These are phyloP conservation scores for Chelon labrosus DNA, from an alignment of 2,797 vertebrate genomes.

Conservation along the genomic window DNA sequence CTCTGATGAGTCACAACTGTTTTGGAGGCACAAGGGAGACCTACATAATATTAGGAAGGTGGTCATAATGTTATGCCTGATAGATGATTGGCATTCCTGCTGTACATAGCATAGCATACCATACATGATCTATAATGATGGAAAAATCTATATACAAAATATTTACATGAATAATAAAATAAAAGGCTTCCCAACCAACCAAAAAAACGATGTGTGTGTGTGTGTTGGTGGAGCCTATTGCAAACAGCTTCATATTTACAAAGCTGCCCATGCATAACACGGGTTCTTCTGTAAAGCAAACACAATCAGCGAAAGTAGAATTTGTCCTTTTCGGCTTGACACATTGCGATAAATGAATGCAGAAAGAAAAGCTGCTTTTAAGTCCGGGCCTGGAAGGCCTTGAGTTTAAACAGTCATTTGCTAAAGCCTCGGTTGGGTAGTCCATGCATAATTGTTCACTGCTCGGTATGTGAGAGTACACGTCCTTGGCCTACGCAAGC, in stretches of 20 bases:
- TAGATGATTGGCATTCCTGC: no score
- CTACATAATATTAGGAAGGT: no score
- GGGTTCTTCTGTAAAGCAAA: constrained; percentile 61
- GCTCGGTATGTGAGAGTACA: constrained; percentile 3
- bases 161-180: neutral
- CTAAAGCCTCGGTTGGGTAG: constrained; percentile 23
- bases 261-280: constrained; percentile 51
- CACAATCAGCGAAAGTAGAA: constrained; percentile 34
- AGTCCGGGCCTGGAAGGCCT: constrained; percentile 37
- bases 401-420: constrained; percentile 44
- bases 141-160: no score
- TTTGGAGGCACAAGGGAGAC: no score
- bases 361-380: constrained; percentile 41
- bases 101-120: no score
- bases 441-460: constrained; percentile 38
- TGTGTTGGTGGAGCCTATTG: constrained; percentile 6
- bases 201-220: neutral
- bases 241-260: constrained; percentile 49
- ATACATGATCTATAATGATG: no score
- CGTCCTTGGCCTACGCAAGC: constrained; percentile 6
- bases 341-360: constrained; percentile 61
- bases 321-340: constrained; percentile 26
- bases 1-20: no score
- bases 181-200: constrained; percentile 11
- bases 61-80: no score